Conservation (phyloP, 1,140 invertebrate species). For the Palaemon carinicauda region DNA sequence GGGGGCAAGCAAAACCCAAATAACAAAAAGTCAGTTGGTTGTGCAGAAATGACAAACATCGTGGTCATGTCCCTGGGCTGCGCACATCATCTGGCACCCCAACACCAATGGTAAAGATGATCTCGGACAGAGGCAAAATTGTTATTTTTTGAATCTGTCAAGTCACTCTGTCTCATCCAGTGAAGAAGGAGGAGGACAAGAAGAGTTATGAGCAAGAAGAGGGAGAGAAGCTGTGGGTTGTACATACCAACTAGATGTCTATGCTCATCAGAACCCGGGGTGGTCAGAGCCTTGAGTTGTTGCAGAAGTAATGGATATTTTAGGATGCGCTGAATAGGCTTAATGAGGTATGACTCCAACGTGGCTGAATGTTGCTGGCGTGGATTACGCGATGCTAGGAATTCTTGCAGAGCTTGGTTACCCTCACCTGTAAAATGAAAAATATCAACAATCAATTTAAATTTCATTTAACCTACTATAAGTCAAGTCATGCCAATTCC, state of each 20-base stretch:
- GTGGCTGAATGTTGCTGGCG: slow-evolving; percentile 96
- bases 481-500: too few species aligned
- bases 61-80: too few species aligned
- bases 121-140: too few species aligned
- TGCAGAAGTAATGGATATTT: slow-evolving; percentile 96
- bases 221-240: neutral
- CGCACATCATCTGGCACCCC: too few species aligned
- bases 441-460: neutral
- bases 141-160: too few species aligned
- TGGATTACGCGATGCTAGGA: slow-evolving; percentile 90
- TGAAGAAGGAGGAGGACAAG: neutral
- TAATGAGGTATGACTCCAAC: slow-evolving; percentile 97
- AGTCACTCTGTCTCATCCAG: neutral
- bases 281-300: slow-evolving; percentile 92
- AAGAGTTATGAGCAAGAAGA: neutral
- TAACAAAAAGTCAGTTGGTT: too few species aligned
- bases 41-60: too few species aligned
- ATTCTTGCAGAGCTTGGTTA: slow-evolving; percentile 95
- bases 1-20: too few species aligned
- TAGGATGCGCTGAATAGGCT: slow-evolving; percentile 97
- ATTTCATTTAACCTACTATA: too few species aligned
- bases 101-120: too few species aligned
- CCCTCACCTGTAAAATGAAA: slow-evolving; percentile 78
- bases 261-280: slow-evolving; percentile 90
- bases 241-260: slow-evolving; percentile 77